These are phyloP conservation scores for Sinonovacula constricta DNA, from an alignment of 1,140 invertebrate species.

Conservation along the genomic window DNA sequence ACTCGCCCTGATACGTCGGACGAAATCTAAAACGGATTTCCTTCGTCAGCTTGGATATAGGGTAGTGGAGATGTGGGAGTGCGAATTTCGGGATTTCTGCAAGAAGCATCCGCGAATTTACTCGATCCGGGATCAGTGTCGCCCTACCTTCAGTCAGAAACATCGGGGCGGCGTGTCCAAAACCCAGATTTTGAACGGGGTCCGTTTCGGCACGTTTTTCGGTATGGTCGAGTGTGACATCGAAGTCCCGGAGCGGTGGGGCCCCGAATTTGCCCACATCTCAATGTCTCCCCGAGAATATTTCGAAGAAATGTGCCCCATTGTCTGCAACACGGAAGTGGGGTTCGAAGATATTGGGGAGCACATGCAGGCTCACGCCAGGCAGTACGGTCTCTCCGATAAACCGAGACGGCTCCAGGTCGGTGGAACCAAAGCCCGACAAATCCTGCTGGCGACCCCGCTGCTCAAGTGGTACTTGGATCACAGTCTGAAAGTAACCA, in stretches of 20 bases:
- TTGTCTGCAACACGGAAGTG: constrained; percentile 52
- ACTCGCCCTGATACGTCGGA: neutral
- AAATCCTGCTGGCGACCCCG: constrained; percentile 58
- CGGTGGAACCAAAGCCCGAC: constrained; percentile 42
- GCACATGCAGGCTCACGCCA: constrained; percentile 48
- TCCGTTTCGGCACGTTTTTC: constrained; percentile 19
- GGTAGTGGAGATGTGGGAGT: constrained; percentile 47
- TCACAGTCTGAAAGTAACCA: constrained; percentile 32
- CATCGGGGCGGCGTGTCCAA: neutral
- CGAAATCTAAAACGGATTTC: constrained; percentile 15
- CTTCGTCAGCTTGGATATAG: constrained; percentile 7
- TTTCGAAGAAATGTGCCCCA: constrained; percentile 54
- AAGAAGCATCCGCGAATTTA: constrained; percentile 21
- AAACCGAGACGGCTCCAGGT: constrained; percentile 46
- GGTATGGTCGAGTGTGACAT: constrained; percentile 52
- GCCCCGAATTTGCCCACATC: constrained; percentile 5
- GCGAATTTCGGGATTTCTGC: constrained; percentile 14
- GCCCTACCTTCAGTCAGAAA: constrained; percentile 18
- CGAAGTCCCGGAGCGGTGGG: constrained; percentile 32
- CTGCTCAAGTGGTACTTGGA: constrained; percentile 59
- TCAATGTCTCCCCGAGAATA: constrained; percentile 21
- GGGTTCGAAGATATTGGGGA: constrained; percentile 46
- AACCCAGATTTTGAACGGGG: constrained; percentile 3
- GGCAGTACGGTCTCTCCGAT: constrained; percentile 19
- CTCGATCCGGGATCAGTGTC: constrained; percentile 11